These are phyloP conservation scores for Euura saliciscinereae DNA, from an alignment of 1,140 invertebrate genomes.

Conservation along the genomic window DNA sequence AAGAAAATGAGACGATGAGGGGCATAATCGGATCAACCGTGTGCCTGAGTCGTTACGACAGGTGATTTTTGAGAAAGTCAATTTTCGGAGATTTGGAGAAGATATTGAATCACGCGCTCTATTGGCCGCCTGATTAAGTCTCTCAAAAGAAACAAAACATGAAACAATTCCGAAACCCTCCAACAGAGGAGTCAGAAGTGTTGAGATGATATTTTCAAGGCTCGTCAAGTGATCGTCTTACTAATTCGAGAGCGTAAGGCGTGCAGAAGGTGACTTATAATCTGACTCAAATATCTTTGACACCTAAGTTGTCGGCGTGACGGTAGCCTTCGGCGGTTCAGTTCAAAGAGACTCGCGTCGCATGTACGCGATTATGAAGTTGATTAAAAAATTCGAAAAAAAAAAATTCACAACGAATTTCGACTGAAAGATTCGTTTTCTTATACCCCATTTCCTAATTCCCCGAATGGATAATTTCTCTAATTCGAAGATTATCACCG, in stretches of 20 bases:
- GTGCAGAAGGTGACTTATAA: not conserved
- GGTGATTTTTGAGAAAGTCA: too few relatives aligned
- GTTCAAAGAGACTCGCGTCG: not conserved
- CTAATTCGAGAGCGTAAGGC: not conserved
- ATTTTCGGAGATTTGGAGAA: too few relatives aligned
- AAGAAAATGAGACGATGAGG: too few relatives aligned
- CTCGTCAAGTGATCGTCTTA: not conserved
- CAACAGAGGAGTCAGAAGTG: too few relatives aligned
- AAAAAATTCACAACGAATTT: not conserved
- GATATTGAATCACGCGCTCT: too few relatives aligned
- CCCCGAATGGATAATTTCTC: too few relatives aligned
- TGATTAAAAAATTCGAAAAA: not conserved
- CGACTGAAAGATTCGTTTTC: not conserved
- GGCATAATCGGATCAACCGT: too few relatives aligned
- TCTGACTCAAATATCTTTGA: not conserved
- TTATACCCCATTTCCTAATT: not conserved
- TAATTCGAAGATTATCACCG: not conserved
- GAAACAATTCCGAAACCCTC: too few relatives aligned
- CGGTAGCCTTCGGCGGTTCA: not conserved
- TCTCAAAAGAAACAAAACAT: too few relatives aligned
- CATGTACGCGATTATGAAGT: not conserved
- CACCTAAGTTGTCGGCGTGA: not conserved
- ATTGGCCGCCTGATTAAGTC: too few relatives aligned
- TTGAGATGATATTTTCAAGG: too few relatives aligned
- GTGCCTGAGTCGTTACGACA: too few relatives aligned